Percentiles rank a stretch among this genome's conserved stretches.
phyloP scores from a whole-genome alignment of 1,140 invertebrate genomes.

The Aphidius gifuensis region DNA sequence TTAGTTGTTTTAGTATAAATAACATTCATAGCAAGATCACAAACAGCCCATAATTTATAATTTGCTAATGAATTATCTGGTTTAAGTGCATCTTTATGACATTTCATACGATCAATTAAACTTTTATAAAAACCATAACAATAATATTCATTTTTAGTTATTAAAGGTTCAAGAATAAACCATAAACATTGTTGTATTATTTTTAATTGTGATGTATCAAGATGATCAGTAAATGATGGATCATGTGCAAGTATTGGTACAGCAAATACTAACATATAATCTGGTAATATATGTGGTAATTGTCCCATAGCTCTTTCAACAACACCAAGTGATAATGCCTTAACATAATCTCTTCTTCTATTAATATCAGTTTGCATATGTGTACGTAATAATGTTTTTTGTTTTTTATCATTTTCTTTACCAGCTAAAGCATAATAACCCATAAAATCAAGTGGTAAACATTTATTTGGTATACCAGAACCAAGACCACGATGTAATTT shows the following conservation, averaged over 20 bases:
- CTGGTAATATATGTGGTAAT: slow-evolving; percentile 84
- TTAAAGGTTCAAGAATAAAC: slow-evolving; percentile 91
- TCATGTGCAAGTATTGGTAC: slow-evolving; percentile 91
- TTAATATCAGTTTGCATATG: slow-evolving; percentile 85
- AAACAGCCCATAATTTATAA: slow-evolving; percentile 91
- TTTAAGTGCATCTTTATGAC: slow-evolving; percentile 84
- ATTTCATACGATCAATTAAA: slow-evolving; percentile 88
- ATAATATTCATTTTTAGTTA: slow-evolving; percentile 89
- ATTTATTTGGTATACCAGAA: slow-evolving; percentile 80
- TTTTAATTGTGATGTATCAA: slow-evolving; percentile 72
- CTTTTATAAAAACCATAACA: slow-evolving; percentile 95
- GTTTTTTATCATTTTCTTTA: slow-evolving; percentile 76
- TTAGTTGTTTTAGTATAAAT: slow-evolving; percentile 82
- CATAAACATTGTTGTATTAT: slow-evolving; percentile 82
- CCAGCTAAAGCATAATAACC: slow-evolving; percentile 88
- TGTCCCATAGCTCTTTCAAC: slow-evolving; percentile 60
- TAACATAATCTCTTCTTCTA: slow-evolving; percentile 87
- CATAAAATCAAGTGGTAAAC: slow-evolving; percentile 95
- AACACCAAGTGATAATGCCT: slow-evolving; percentile 65
- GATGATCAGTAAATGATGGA: slow-evolving; percentile 74
- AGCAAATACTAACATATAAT: slow-evolving; percentile 94
- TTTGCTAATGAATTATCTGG: slow-evolving; percentile 78
- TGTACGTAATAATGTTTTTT: slow-evolving; percentile 66
- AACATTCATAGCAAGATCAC: slow-evolving; percentile 88
- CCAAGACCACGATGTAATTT: slow-evolving; percentile 90